Percentiles rank a stretch among this genome's conserved stretches.
These are phyloP conservation scores for Cyphomyrus discorhynchus DNA, from an alignment of 2,113 vertebrate genomes.

Conservation along the genomic window DNA sequence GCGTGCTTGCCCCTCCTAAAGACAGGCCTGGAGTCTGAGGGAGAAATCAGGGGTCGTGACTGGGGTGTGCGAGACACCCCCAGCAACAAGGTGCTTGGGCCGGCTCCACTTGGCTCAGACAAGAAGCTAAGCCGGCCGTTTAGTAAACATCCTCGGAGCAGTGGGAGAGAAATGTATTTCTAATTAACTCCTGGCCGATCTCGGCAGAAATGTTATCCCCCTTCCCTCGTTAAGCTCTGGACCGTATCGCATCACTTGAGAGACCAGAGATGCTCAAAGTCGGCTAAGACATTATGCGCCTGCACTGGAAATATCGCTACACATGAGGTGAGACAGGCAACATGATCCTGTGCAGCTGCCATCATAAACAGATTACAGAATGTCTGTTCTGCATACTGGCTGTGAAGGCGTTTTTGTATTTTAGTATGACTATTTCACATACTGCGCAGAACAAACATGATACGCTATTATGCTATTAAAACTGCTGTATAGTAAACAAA, in stretches of 20 bases:
- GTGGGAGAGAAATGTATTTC: constrained; percentile 8
- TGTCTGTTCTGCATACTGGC: not conserved
- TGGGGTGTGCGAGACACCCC: not conserved
- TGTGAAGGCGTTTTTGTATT: not conserved
- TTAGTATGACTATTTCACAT: not conserved
- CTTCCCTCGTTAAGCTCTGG: not conserved
- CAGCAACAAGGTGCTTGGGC: not conserved
- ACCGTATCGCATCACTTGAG: not conserved
- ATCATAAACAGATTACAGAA: not conserved
- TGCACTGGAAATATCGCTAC: not conserved
- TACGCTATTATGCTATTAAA: not conserved
- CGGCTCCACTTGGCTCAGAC: not conserved
- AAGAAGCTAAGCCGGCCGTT: not conserved
- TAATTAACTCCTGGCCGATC: constrained; percentile 18
- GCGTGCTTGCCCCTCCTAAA: not conserved
- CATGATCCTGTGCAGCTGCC: not conserved
- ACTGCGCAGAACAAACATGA: not conserved
- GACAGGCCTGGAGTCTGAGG: not conserved
- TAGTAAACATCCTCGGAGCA: not conserved
- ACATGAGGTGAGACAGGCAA: not conserved
- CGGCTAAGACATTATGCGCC: not conserved
- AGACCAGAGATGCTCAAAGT: not conserved
- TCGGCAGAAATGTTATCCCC: not conserved
- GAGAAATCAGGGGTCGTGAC: not conserved
- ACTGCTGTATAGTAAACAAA: not conserved